A percentile compares a stretch with the other conserved stretches of the same genome.
These are phyloP conservation scores for Choristoneura fumiferana DNA, from an alignment of 1,140 invertebrate genomes.

Conservation along the genomic window DNA sequence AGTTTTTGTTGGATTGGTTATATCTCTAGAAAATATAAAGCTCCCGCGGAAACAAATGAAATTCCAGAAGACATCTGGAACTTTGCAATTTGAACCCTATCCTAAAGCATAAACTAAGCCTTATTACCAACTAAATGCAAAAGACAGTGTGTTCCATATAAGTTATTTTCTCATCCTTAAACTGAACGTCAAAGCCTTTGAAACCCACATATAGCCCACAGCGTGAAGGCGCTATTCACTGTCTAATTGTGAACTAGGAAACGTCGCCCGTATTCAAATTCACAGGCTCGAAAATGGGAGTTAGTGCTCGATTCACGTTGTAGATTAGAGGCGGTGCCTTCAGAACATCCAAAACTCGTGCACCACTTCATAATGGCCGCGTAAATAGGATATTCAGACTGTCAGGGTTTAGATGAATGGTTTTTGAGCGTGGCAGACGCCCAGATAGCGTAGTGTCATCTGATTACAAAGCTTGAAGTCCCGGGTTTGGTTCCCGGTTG, in stretches of 20 bases:
- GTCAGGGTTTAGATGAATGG: background rate
- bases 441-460: too few relatives aligned
- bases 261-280: slow-evolving; percentile 25
- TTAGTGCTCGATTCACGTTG: slow-evolving; percentile 38
- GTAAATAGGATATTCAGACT: background rate
- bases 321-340: slow-evolving; percentile 31
- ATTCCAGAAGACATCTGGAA: too few relatives aligned
- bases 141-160: background rate
- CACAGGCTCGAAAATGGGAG: slow-evolving; percentile 28
- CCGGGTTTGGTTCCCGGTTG: too few relatives aligned
- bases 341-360: slow-evolving; percentile 23
- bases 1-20: too few relatives aligned
- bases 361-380: background rate
- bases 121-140: background rate
- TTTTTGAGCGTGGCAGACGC: too few relatives aligned
- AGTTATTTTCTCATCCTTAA: background rate
- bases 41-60: too few relatives aligned
- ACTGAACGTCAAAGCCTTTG: background rate
- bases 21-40: too few relatives aligned
- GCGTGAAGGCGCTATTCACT: slow-evolving; percentile 7
- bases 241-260: slow-evolving; percentile 47
- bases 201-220: too few relatives aligned
- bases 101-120: too few relatives aligned
- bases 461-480: too few relatives aligned
- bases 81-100: too few relatives aligned